These are phyloP conservation scores for Tyrannus savana DNA, from an alignment of 2,113 vertebrate genomes.

Conservation along the genomic window DNA sequence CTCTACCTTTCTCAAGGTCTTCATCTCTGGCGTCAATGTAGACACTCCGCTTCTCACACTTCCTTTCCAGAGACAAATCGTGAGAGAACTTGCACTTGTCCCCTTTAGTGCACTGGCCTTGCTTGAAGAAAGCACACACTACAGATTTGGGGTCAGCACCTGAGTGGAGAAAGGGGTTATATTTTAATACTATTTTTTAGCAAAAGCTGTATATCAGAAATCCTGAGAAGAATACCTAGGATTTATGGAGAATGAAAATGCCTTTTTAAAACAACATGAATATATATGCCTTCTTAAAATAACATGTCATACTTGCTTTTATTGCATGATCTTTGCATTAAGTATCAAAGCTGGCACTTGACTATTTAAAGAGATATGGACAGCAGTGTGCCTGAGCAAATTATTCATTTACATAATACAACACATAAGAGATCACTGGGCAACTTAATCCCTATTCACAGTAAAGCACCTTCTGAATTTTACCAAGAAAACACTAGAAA, in stretches of 20 bases:
- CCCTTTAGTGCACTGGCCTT: conserved; percentile 97
- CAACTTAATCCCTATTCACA: neutral
- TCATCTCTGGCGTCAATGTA: conserved; percentile 96
- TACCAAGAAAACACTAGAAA: neutral
- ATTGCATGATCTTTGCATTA: neutral
- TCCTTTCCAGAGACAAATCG: conserved; percentile 93
- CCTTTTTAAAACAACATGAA: rapidly evolving
- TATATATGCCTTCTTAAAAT: rapidly evolving
- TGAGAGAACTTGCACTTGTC: conserved; percentile 99
- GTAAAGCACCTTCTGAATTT: neutral
- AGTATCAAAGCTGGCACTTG: neutral
- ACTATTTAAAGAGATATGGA: neutral
- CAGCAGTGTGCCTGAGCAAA: neutral
- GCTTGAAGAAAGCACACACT: conserved; percentile 97
- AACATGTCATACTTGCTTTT: rapidly evolving
- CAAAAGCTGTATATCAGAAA: neutral
- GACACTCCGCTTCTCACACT: conserved; percentile 94
- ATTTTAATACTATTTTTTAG: neutral
- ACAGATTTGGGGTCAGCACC: conserved; percentile 98
- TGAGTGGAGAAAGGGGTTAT: conserved; percentile 23
- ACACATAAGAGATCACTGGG: neutral
- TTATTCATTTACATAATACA: neutral
- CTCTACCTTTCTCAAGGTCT: conserved; percentile 92
- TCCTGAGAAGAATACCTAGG: rapidly evolving
- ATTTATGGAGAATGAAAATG: neutral